Evolutionary conservation across 1,140 invertebrate species (phyloP).

Genomic region (Dolichoris vasculosae): DNA sequence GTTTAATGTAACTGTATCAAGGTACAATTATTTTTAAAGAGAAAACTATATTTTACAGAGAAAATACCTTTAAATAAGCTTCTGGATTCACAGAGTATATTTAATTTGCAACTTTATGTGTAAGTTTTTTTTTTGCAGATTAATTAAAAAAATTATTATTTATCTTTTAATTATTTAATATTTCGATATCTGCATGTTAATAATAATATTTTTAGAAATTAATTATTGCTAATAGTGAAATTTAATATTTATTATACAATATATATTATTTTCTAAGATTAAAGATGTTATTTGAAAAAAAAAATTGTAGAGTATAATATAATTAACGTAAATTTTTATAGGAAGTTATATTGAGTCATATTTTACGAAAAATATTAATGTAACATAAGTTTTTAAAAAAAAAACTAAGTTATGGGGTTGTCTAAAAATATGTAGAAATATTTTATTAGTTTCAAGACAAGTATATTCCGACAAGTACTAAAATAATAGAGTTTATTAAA

Average conservation of each 20-base stretch:
- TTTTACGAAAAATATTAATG: neutral
- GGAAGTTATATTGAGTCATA: neutral
- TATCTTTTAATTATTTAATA: too few relatives aligned
- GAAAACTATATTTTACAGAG: neutral
- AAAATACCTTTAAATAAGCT: neutral
- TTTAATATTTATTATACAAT: too few relatives aligned
- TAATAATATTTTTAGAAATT: too few relatives aligned
- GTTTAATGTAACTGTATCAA: neutral
- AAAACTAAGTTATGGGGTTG: neutral
- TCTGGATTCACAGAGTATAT: neutral
- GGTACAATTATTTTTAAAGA: neutral
- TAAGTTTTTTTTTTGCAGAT: neutral
- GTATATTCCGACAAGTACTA: neutral
- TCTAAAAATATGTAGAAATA: neutral
- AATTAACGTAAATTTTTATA: neutral
- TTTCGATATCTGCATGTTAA: too few relatives aligned
- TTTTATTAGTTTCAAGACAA: neutral
- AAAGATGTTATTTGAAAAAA: too few relatives aligned
- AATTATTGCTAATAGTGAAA: too few relatives aligned
- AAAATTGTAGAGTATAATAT: neutral
- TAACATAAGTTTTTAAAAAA: neutral
- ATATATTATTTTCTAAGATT: too few relatives aligned
- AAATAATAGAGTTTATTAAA: constrained; percentile 18
- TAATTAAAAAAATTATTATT: too few relatives aligned
- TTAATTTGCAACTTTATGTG: neutral